Base-by-base conservation (phyloP, 2,797 vertebrate species). In the Peromyscus attwateri region DNA sequence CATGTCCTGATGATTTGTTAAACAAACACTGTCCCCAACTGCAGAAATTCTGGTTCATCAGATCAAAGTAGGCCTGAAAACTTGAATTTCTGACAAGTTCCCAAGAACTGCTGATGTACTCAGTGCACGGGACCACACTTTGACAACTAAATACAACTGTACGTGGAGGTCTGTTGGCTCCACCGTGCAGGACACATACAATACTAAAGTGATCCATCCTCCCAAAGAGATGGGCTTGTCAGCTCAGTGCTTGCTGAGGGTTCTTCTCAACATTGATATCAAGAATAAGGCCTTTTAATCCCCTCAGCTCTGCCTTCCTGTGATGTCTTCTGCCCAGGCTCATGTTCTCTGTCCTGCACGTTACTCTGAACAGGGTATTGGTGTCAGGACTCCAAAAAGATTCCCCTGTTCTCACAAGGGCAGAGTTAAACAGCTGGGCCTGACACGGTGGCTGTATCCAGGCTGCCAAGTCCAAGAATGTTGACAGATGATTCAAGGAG, bases 401-500 rank as follows among this genome's bases (percentile, higher is more conserved):
- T 34, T 34, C 13, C 49, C n/a, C 13, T 37, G 0, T 34, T 49
- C 46, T 84, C 3, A 0, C 0, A 10, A 71, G 27, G 14, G 0
- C 66, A 70, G 29, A 91, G 29, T 21, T 71, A 68, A 71, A n/a
- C n/a, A 57, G 2, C 37, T 23, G 34, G 23, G 10, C 49, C 29
- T 25, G n/a, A 55, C 31, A 21, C 12, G 52, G 37, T 12, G 23
- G 29, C 82, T 87, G 1, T 55, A 34, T 25, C 0, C 0, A 71
- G 34, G 49, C n/a, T 23, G 43, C 43, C 40, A 96, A 95, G 76
- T 66, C 84, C 34, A 71, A 89, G n/a, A 43, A 75, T 27, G 34
- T 16, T 90, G 62, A 84, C 66, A 77, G 79, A 52, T 85, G 77
- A 90, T 95, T 92, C 46, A 80, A 90, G 71, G 55, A 93, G 46